Evolutionary conservation across 1,140 invertebrate species (phyloP).

Genomic region (Lasioglossum albipes): DNA sequence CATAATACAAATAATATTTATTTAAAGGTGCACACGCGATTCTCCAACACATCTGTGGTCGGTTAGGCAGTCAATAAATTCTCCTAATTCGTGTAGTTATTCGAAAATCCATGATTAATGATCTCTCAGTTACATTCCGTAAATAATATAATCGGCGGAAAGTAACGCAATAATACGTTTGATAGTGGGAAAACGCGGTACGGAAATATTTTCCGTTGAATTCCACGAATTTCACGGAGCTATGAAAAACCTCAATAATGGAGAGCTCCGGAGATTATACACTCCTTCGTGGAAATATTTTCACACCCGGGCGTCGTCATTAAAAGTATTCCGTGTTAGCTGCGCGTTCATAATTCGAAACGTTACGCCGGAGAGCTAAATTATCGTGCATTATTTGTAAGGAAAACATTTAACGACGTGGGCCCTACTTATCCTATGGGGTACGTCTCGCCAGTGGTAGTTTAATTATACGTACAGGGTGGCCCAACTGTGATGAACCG

Average conservation of each 20-base stretch:
- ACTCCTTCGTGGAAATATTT: neutral
- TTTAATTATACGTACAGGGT: constrained; percentile 23
- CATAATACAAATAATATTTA: too few relatives aligned
- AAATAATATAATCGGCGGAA: too few relatives aligned
- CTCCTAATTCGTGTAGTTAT: too few relatives aligned
- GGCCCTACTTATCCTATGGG: constrained; percentile 5
- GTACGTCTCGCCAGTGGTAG: neutral
- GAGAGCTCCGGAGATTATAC: neutral
- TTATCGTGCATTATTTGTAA: constrained; percentile 41
- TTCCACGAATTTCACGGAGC: neutral
- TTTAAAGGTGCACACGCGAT: too few relatives aligned
- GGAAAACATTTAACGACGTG: constrained; percentile 26
- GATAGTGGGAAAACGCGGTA: too few relatives aligned
- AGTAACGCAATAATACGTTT: too few relatives aligned
- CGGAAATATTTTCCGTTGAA: neutral
- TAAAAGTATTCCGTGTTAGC: constrained; percentile 25
- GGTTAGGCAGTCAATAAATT: too few relatives aligned
- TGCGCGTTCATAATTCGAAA: constrained; percentile 27
- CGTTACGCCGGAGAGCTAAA: constrained; percentile 21
- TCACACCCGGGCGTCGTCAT: constrained; percentile 20
- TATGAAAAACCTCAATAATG: neutral
- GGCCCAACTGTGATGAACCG: neutral
- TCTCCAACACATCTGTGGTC: too few relatives aligned
- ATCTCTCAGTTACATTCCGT: too few relatives aligned
- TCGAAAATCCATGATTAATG: too few relatives aligned